A percentile compares a stretch with the other conserved stretches of the same genome.
Evolutionary conservation across 2,797 vertebrate species (phyloP).

Genomic region (Myripristis jacobus): DNA sequence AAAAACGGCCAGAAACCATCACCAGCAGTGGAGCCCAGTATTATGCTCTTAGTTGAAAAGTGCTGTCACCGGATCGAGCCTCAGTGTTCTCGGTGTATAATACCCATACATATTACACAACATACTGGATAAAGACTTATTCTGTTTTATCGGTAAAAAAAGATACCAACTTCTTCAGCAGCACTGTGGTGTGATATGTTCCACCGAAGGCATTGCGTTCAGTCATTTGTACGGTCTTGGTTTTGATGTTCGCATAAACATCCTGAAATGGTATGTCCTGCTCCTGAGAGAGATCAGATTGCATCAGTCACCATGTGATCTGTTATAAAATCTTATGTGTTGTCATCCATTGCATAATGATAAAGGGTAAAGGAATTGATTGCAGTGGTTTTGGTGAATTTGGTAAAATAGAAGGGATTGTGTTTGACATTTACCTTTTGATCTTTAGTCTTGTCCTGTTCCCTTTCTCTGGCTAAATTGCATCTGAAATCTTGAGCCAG

Average conservation of each 20-base stretch:
- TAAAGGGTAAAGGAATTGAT: neutral
- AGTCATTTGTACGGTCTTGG: too few relatives aligned
- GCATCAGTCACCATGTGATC: neutral
- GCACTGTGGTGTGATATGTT: neutral
- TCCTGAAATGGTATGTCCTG: neutral
- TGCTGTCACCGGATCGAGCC: too few relatives aligned
- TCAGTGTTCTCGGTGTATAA: too few relatives aligned
- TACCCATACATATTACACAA: too few relatives aligned
- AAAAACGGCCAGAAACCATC: too few relatives aligned
- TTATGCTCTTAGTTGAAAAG: too few relatives aligned
- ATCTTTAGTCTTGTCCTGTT: too few relatives aligned
- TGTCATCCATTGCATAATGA: neutral
- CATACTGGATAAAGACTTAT: neutral
- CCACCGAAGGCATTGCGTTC: neutral
- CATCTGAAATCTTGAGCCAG: too few relatives aligned
- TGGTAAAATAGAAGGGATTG: neutral
- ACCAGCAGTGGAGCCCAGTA: too few relatives aligned
- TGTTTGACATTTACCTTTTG: conserved; percentile 2
- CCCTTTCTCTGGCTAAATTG: too few relatives aligned
- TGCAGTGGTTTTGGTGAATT: conserved; percentile 3
- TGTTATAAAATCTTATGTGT: neutral
- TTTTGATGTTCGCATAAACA: neutral
- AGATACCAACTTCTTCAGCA: neutral
- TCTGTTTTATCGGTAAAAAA: neutral
- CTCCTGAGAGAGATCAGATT: neutral